Percentiles rank a stretch among this genome's conserved stretches.
Conservation (phyloP, 2,888 invertebrate genomes). For the Notocelia uddmanniana region DNA sequence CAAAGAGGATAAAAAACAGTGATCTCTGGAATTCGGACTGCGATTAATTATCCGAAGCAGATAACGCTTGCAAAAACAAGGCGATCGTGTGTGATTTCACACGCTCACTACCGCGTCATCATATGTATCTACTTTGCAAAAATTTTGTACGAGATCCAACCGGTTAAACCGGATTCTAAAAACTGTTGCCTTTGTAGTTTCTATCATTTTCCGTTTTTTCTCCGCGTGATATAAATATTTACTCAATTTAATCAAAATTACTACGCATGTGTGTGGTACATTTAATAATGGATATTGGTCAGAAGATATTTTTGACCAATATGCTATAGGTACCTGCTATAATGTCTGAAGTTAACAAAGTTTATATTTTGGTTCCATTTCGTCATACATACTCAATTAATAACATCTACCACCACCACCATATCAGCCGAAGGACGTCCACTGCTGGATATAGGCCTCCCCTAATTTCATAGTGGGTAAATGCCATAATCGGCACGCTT, state of each 20-base stretch:
- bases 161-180: neutral
- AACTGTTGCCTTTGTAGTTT: neutral
- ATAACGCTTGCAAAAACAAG: constrained; percentile 22
- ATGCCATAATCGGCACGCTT: no score
- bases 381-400: no score
- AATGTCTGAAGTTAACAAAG: no score
- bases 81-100: neutral
- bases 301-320: no score
- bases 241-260: neutral
- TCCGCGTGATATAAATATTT: neutral
- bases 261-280: neutral
- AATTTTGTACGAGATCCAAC: neutral
- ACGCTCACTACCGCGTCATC: neutral
- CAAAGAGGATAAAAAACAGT: constrained; percentile 27
- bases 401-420: no score
- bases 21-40: constrained; percentile 20
- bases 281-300: no score
- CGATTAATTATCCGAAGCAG: constrained; percentile 19
- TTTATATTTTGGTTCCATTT: no score
- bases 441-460: no score
- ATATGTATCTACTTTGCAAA: neutral
- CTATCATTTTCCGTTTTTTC: neutral
- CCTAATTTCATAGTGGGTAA: no score
- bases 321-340: no score
- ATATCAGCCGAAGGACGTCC: no score